Base-by-base conservation (phyloP, 1,140 invertebrate species). In the Adelges cooleyi region DNA sequence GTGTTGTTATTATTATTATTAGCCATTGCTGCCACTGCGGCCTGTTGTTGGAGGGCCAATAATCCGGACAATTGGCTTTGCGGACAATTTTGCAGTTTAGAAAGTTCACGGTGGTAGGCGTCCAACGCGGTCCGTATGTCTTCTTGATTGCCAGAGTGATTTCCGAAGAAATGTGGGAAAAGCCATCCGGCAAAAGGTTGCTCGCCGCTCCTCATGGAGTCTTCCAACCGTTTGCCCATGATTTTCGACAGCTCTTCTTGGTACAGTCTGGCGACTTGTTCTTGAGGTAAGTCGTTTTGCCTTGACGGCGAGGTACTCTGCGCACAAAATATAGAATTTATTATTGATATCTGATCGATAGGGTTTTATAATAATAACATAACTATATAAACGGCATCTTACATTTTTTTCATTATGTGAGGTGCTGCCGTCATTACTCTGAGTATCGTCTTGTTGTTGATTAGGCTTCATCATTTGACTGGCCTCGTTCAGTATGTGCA, bases 191-290 rank as follows among this genome's bases (percentile, higher is more conserved):
- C 84, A 71, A 86, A 86, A 9, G 74, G 71, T 66, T 75, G 73
- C 42, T 67, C 68, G 13, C 69, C 68, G 29, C 56, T 62, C 46
- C 69, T 65, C 68, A 69, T 68, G 13, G 56, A 52, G 11, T 86
- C 86, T 20, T 87, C 85, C 22, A 86, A 80, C 66, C 85, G 76
- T 70, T 85, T 78, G 29, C 87, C 87, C 84, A 93, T 92, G 17
- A 98, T 81, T 74, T 96, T 95, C 46, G 89, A 86, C 42, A 97
- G 77, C 73, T 97, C 92, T 74, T 97, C 94, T 71, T 98, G 92
- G 74, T 98, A 98, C 71, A 98, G 94, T 72, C 92, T 82, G 15
- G 92, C 86, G 69, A 99, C 92, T 77, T 98, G 95, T 73, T 98
- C 95, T 76, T 95, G 93, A 48, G 94, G 87, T 77, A 95, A 90